Conservation (phyloP, 2,797 vertebrate species). For the Pseudochirops corinnae region DNA sequence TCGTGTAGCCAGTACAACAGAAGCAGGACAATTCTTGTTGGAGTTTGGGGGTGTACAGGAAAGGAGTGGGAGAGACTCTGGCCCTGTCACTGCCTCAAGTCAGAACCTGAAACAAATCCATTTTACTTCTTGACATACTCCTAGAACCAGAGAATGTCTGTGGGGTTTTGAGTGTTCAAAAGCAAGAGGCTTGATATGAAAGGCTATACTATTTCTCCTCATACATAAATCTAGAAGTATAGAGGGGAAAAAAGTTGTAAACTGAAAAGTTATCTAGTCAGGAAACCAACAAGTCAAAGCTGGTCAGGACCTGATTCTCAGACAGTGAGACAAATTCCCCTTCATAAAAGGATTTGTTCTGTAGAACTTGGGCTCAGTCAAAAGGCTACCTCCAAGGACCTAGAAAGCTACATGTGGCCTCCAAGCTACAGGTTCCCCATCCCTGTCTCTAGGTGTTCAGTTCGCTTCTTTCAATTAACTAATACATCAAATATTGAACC, state of each 20-base stretch:
- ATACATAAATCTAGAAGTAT: background rate
- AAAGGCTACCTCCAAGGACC: no score
- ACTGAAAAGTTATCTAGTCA: background rate
- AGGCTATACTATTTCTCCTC: background rate
- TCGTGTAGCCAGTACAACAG: background rate
- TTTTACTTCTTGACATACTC: background rate
- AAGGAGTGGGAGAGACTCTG: background rate
- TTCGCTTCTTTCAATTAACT: background rate
- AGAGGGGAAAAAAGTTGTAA: background rate
- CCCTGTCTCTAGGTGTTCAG: background rate
- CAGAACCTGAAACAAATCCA: background rate
- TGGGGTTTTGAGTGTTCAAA: background rate
- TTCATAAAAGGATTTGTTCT: no score
- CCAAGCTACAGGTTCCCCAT: no score
- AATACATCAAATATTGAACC: background rate
- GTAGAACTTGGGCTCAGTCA: no score
- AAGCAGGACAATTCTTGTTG: background rate
- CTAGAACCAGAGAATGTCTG: background rate
- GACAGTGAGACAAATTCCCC: no score
- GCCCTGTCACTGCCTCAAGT: background rate
- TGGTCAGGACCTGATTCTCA: background rate
- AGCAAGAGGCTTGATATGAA: background rate
- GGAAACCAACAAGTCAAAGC: background rate
- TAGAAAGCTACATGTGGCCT: no score
- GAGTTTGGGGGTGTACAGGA: background rate